A percentile compares a stretch with the other conserved stretches of the same genome.
These are phyloP conservation scores for Melanaphis sacchari DNA, from an alignment of 1,140 invertebrate genomes.

Conservation along the genomic window DNA sequence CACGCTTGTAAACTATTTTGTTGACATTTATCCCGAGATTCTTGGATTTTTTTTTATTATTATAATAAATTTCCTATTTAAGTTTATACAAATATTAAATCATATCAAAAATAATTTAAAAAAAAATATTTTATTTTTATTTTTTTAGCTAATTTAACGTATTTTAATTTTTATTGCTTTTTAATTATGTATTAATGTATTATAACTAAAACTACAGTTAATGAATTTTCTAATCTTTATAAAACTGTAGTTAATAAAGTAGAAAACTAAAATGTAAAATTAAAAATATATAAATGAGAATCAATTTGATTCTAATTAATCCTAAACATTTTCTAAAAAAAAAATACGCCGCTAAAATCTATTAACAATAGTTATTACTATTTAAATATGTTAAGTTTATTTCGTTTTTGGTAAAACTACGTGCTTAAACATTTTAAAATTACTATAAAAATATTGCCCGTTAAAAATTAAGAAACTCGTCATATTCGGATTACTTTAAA, in stretches of 20 bases:
- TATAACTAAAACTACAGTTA: neutral
- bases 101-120: too few relatives aligned
- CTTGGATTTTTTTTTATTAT: too few relatives aligned
- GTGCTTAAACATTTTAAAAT: neutral
- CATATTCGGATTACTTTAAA: too few relatives aligned
- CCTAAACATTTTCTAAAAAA: neutral
- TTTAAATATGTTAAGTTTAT: neutral
- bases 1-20: too few relatives aligned
- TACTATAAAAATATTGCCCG: neutral
- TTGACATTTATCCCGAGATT: too few relatives aligned
- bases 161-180: neutral
- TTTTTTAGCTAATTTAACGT: neutral
- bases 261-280: neutral
- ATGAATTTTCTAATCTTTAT: neutral
- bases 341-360: neutral
- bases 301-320: too few relatives aligned
- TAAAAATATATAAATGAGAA: neutral
- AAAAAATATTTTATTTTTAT: too few relatives aligned
- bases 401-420: neutral
- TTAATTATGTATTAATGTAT: neutral
- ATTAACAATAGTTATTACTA: neutral
- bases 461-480: neutral
- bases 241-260: neutral
- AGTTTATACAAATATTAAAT: neutral
- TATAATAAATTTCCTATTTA: too few relatives aligned